These are phyloP conservation scores for Operophtera brumata DNA, from an alignment of 2,888 invertebrate genomes.

Conservation along the genomic window DNA sequence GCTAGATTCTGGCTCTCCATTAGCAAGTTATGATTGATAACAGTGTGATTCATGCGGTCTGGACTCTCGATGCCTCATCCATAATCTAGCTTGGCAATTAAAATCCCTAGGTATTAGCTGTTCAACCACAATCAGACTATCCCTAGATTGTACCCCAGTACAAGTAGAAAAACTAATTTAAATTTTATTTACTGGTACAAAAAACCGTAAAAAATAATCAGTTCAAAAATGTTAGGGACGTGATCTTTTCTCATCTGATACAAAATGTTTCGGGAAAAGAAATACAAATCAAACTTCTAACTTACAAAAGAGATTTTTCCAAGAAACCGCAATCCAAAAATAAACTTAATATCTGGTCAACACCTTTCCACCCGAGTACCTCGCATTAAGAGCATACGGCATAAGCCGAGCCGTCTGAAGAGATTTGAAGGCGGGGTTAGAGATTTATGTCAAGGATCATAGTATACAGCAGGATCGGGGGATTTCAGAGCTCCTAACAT, in stretches of 20 bases:
- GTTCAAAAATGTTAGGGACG: no score
- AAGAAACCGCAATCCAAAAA: constrained; percentile 6
- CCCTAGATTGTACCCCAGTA: no score
- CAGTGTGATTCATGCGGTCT: constrained; percentile 53
- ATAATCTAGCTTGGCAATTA: constrained; percentile 61
- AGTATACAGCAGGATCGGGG: constrained; percentile 70
- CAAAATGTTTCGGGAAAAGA: no score
- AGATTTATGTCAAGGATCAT: constrained; percentile 81
- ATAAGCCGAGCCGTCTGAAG: constrained; percentile 72
- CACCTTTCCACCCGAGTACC: constrained; percentile 37
- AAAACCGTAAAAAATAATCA: no score
- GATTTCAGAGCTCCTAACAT: constrained; percentile 75
- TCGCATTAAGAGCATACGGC: constrained; percentile 67
- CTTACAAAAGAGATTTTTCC: not conserved
- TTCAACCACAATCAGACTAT: constrained; percentile 8
- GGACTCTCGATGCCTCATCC: constrained; percentile 52
- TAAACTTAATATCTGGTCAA: constrained; percentile 27
- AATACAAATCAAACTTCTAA: not conserved
- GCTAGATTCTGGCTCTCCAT: constrained; percentile 53
- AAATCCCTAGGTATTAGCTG: constrained; percentile 59
- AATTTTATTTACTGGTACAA: not conserved
- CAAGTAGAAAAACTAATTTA: not conserved
- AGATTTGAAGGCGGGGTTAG: constrained; percentile 79
- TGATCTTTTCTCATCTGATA: no score
- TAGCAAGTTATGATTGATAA: constrained; percentile 77